Percentiles rank a stretch among this genome's conserved stretches.
Evolutionary conservation across 1,140 invertebrate species (phyloP).

Genomic region (Mesaphorura yosii): DNA sequence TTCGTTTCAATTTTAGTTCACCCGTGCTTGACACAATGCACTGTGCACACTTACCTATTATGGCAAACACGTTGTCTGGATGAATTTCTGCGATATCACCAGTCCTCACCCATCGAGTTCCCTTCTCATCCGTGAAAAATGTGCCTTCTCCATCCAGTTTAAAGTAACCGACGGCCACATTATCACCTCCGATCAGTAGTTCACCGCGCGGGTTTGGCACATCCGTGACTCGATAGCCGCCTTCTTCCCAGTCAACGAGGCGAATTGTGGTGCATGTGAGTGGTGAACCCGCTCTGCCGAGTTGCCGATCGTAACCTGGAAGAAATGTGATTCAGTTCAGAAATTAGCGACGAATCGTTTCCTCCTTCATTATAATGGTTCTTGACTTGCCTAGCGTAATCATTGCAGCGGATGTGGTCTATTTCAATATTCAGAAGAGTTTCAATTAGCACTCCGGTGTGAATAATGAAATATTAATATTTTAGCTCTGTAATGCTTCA

Average conservation of each 20-base stretch:
- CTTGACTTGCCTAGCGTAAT: too few relatives aligned
- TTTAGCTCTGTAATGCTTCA: too few relatives aligned
- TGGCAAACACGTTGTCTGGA: slow-evolving; percentile 82
- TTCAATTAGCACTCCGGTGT: too few relatives aligned
- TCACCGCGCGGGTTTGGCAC: slow-evolving; percentile 72
- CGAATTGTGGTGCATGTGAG: slow-evolving; percentile 71
- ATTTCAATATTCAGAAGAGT: too few relatives aligned
- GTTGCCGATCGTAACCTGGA: slow-evolving; percentile 51
- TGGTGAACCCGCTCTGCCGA: slow-evolving; percentile 80
- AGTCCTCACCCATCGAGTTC: slow-evolving; percentile 79
- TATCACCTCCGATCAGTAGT: slow-evolving; percentile 54
- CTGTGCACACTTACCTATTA: slow-evolving; percentile 65
- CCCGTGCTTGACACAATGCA: too few relatives aligned
- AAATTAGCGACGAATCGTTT: neutral
- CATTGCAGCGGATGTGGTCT: too few relatives aligned
- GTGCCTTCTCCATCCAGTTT: slow-evolving; percentile 79
- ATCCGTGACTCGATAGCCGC: slow-evolving; percentile 78
- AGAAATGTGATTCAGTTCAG: slow-evolving; percentile 28
- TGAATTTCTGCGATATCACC: slow-evolving; percentile 94
- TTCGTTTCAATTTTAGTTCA: too few relatives aligned
- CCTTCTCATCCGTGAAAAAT: slow-evolving; percentile 74
- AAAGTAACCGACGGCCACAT: slow-evolving; percentile 87
- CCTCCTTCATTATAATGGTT: too few relatives aligned
- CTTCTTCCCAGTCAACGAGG: slow-evolving; percentile 90
- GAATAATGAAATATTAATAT: too few relatives aligned